These are phyloP conservation scores for Drosophila albomicans DNA, from an alignment of 1,140 invertebrate genomes.

Conservation along the genomic window DNA sequence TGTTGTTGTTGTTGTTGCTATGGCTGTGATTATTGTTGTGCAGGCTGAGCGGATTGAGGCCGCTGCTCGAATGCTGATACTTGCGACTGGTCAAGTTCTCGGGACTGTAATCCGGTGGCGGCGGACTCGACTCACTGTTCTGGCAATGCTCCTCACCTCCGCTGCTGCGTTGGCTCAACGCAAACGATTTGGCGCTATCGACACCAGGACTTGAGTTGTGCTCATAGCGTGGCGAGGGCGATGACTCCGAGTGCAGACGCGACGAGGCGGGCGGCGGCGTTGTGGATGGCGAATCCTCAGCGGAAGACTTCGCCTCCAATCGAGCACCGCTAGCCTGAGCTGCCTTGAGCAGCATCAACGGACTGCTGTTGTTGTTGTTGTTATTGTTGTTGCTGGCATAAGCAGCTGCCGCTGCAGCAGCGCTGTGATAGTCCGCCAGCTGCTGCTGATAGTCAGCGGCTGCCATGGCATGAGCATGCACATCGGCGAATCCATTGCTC, in stretches of 20 bases:
- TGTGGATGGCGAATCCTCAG: conserved; percentile 74
- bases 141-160: conserved; percentile 78
- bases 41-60: conserved; percentile 61
- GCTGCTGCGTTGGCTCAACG: conserved; percentile 81
- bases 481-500: conserved; percentile 71
- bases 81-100: conserved; percentile 82
- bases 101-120: conserved; percentile 80
- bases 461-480: conserved; percentile 72
- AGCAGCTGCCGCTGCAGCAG: conserved; percentile 75
- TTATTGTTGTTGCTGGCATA: conserved; percentile 74
- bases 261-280: conserved; percentile 71
- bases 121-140: conserved; percentile 81
- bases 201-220: conserved; percentile 83
- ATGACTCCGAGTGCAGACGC: conserved; percentile 81
- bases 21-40: conserved; percentile 53
- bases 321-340: conserved; percentile 39
- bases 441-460: conserved; percentile 79
- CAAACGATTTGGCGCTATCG: conserved; percentile 83
- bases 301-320: conserved; percentile 60
- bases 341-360: conserved; percentile 76
- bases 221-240: conserved; percentile 78
- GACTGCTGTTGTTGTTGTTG: conserved; percentile 67
- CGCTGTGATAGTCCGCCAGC: conserved; percentile 78
- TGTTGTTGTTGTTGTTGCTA: conserved; percentile 51
- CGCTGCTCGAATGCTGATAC: conserved; percentile 65